Base-by-base conservation (phyloP, 2,888 invertebrate genomes). In the Macrosiphum euphorbiae region DNA sequence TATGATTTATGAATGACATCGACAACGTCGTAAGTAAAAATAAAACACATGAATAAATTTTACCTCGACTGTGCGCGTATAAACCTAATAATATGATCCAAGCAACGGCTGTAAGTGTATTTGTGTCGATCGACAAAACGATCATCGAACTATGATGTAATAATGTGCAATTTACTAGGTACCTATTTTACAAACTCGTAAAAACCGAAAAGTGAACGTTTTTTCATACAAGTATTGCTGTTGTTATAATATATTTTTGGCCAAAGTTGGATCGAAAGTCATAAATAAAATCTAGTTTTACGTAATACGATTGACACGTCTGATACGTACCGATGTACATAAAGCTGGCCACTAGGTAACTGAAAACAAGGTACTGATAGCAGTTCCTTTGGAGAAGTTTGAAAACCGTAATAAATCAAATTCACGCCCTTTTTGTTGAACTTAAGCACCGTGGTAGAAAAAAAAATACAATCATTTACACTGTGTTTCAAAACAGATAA, bases 281-380 rank as follows among this genome's bases (percentile, higher is more conserved):
- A 88, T 88, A 55, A 41, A 88, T 88, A 88, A 55, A 88, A 88
- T 88, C 50, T 87, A 58, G n/a, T 50, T 52, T n/a, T 87, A 50
- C 20, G 50, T n/a, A n/a, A 20, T 35, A 52, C 88, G 52, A 88
- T 88, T 55, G 88, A 52, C 52, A 55, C 52, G 13, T 88, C 13
- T 35, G 41, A 88, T 58, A 13, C 24, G 16, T 11, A 11, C n/a
- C 35, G 26, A 78, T 35, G 20, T 78, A 78, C 7, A 78, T 78
- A 35, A 78, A 67, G 67, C 13, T 67, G 3, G 16, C n/a, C n/a
- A 67, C 67, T 67, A 16, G 58, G n/a, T n/a, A 67, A n/a, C 67
- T 16, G n/a, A n/a, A 87, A 55, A 24, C 20, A 52, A 55, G 24
- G 55, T 50, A 88, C 35, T 88, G 35, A 88, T 55, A 88, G 52